Base-by-base conservation (phyloP, 30 jellyfish, hydroid and myxozoan genomes). In the Rhopilema esculentum region DNA sequence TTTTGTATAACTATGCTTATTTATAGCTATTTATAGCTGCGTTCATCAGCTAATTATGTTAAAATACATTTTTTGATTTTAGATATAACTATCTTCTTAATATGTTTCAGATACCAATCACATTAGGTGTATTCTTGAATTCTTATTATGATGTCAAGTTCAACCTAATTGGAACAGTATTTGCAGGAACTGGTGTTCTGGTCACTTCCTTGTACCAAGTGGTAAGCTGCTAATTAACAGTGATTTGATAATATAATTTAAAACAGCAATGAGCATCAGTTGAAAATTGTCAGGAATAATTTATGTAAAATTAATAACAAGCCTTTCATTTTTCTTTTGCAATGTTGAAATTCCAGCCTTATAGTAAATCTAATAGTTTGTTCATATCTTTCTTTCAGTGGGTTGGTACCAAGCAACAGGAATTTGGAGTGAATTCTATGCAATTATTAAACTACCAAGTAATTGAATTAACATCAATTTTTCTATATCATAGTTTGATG, bases 191-290 rank as follows among this genome's bases (percentile, higher is more conserved):
- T 24, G 99, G 99, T n/a, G 99, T 96, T 31, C 20, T 88, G 27
- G 98, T 96, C 21, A 96, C 99, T 20, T 96, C 99, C 9, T 21
- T 91, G 63, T 96, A 96, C 80, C 99, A 96, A 96, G 96, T 96
- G 74, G 99, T 96, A 88, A 83, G 99, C 72, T 9, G 8, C 0
- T 25, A 22, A 0, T 26, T 23, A 7, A 4, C 2, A 8, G 2
- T 22, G 1, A 8, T 30, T 17, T 63, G 6, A 19, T 63, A 7
- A 63, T 17, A 51, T 51, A 51, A 15, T 51, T 51, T 51, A 15
- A 51, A 51, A 51, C 19, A 51, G 19, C 66, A 9, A 51, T 51
- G 16, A 19, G 15, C 19, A 9, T 51, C 19, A 9, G 15, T 51
- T 9, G 66, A 51, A 51, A 51, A 51, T 51, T 51, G 66, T 51